phyloP scores from a whole-genome alignment of 2,888 invertebrate species.

The Lottia gigantea region DNA sequence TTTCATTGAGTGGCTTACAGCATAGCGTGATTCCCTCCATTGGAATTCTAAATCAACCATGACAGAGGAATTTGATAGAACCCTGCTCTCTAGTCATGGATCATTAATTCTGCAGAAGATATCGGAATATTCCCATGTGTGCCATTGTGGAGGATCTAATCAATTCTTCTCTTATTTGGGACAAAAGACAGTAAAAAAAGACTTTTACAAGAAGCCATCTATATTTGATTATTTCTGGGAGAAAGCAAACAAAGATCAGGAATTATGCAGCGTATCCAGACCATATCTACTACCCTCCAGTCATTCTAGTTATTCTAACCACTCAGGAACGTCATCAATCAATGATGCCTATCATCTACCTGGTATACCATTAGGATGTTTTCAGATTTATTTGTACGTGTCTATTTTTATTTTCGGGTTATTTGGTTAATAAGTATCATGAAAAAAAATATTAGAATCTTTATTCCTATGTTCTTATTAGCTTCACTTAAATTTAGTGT shows the following conservation, averaged over 20 bases:
- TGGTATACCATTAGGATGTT: slow-evolving; percentile 19
- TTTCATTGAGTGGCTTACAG: no score
- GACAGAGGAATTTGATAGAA: slow-evolving; percentile 9
- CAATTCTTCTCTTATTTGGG: background rate
- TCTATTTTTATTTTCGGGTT: background rate
- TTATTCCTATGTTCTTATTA: no score
- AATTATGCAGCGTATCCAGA: background rate
- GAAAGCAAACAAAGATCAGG: slow-evolving; percentile 10
- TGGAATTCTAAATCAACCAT: background rate
- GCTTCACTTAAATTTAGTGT: no score
- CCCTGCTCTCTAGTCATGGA: background rate
- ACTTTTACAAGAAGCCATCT: slow-evolving; percentile 13
- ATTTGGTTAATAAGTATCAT: no score
- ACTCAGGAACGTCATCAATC: background rate
- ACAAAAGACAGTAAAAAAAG: background rate
- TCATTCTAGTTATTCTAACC: background rate
- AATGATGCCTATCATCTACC: background rate
- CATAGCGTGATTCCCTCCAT: background rate
- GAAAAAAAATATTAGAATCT: no score
- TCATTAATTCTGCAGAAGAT: background rate
- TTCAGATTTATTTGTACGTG: slow-evolving; percentile 17
- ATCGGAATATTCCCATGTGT: slow-evolving; percentile 9
- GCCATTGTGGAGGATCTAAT: background rate
- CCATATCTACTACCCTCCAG: background rate
- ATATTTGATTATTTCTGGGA: slow-evolving; percentile 26